These are phyloP conservation scores for Invenusta paracnida DNA, from an alignment of 2,888 invertebrate genomes.

Conservation along the genomic window DNA sequence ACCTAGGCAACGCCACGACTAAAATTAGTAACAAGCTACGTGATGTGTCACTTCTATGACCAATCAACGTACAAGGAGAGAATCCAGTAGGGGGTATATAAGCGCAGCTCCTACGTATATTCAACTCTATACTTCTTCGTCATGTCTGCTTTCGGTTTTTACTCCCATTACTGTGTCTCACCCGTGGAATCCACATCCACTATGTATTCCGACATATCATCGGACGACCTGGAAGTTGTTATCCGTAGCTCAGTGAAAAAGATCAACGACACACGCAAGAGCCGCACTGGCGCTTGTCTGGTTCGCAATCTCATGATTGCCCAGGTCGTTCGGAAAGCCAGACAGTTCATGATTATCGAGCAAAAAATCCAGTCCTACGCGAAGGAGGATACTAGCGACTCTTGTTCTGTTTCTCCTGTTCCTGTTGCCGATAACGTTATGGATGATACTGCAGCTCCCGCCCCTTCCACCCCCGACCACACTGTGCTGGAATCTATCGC, in stretches of 20 bases:
- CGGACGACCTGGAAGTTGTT: background rate
- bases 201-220: background rate
- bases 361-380: background rate
- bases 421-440: background rate
- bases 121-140: background rate
- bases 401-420: background rate
- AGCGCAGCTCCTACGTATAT: background rate
- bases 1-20: background rate
- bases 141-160: background rate
- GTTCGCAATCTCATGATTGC: slow-evolving; percentile 4
- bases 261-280: background rate
- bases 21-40: background rate
- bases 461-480: too few species aligned
- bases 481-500: too few species aligned
- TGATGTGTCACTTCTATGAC: background rate
- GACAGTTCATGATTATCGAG: background rate
- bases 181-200: background rate
- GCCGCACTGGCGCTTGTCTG: background rate
- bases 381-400: background rate
- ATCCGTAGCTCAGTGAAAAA: background rate
- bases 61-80: background rate
- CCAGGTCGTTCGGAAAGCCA: slow-evolving; percentile 1
- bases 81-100: background rate
- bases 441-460: background rate
- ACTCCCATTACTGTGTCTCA: background rate